Percentiles rank a stretch among this genome's conserved stretches.
phyloP scores from a whole-genome alignment of 2,888 invertebrate species.

The Ophion ellenae region DNA sequence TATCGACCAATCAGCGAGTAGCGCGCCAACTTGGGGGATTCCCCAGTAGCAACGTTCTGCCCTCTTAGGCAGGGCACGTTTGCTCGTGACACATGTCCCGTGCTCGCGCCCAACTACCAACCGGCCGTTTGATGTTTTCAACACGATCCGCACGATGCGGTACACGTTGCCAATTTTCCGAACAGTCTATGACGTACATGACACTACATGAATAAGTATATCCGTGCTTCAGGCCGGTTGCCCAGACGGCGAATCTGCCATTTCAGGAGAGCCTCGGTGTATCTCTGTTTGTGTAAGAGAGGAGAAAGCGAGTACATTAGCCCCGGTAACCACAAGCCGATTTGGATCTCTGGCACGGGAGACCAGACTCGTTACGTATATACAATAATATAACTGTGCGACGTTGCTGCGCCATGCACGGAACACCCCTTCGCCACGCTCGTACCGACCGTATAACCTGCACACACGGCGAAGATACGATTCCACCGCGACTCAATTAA shows the following conservation, averaged over 20 bases:
- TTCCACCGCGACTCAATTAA: slow-evolving; percentile 57
- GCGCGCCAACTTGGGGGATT: background rate
- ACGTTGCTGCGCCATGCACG: slow-evolving; percentile 13
- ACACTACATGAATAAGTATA: slow-evolving; percentile 53
- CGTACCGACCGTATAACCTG: slow-evolving; percentile 14
- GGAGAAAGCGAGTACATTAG: slow-evolving; percentile 47
- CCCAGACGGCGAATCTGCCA: slow-evolving; percentile 31
- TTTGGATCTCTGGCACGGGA: slow-evolving; percentile 59
- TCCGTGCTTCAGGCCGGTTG: slow-evolving; percentile 41
- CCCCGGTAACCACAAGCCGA: slow-evolving; percentile 55
- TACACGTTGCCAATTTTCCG: slow-evolving; percentile 28
- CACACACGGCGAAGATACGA: slow-evolving; percentile 34
- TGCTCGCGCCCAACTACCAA: background rate
- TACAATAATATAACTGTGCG: slow-evolving; percentile 24
- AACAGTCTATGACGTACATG: slow-evolving; percentile 44
- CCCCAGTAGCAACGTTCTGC: background rate
- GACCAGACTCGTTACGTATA: slow-evolving; percentile 39
- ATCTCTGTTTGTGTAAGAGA: background rate
- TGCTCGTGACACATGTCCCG: background rate
- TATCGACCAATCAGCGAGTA: background rate
- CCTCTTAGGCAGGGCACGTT: background rate
- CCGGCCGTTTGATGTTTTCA: slow-evolving; percentile 24
- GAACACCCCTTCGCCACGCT: slow-evolving; percentile 6
- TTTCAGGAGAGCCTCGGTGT: slow-evolving; percentile 25
- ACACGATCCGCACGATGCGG: background rate